Conservation (phyloP, 2,888 invertebrate species). For the Athrips mouffetella region DNA sequence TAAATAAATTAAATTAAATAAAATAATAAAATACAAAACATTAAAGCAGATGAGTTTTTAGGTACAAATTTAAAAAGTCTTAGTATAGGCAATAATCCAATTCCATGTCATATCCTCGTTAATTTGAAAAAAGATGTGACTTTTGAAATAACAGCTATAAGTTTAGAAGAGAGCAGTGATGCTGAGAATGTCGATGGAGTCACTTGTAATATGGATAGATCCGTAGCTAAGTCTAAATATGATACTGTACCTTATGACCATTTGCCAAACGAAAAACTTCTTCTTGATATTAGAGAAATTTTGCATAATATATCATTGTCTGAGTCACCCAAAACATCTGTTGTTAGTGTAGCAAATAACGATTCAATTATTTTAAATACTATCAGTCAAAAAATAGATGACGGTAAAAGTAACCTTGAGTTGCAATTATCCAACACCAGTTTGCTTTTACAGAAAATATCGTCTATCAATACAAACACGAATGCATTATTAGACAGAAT, state of each 20-base stretch:
- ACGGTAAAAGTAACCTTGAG: too few species aligned
- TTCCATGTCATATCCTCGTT: constrained; percentile 46
- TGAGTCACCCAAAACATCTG: background rate
- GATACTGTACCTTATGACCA: too few species aligned
- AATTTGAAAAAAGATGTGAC: constrained; percentile 33
- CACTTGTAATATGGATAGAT: constrained; percentile 29
- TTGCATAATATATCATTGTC: constrained; percentile 21
- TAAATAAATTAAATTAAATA: too few species aligned
- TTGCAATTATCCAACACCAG: constrained; percentile 29
- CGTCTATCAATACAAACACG: background rate
- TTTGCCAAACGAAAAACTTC: constrained; percentile 19
- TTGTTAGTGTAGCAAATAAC: constrained; percentile 3
- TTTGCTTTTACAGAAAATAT: constrained; percentile 28
- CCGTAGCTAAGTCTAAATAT: too few species aligned
- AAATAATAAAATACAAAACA: constrained; percentile 45
- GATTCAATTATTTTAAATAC: constrained; percentile 17
- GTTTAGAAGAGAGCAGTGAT: constrained; percentile 29
- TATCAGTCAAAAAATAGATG: constrained; percentile 15
- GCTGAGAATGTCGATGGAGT: constrained; percentile 40
- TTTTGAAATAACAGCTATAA: constrained; percentile 40
- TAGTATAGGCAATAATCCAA: constrained; percentile 58
- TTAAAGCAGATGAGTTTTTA: constrained; percentile 42
- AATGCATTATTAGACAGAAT: background rate
- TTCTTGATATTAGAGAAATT: constrained; percentile 33
- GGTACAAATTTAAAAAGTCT: constrained; percentile 38